Percentiles rank a stretch among this genome's conserved stretches.
Conservation (phyloP, 2,113 vertebrate genomes). For the Perccottus glenii region DNA sequence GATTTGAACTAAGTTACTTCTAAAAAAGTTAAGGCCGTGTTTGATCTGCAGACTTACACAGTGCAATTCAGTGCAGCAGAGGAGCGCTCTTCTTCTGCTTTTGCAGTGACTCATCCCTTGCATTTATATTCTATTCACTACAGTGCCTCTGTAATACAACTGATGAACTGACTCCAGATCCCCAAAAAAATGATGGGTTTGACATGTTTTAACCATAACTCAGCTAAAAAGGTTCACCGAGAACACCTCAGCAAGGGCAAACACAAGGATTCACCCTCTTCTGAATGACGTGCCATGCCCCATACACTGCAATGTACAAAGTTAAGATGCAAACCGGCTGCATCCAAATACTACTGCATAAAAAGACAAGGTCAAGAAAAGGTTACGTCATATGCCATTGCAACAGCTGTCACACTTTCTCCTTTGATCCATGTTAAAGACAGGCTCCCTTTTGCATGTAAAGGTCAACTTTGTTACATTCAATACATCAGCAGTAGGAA, state of each 20-base stretch:
- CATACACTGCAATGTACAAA: neutral
- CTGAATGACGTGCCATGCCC: neutral
- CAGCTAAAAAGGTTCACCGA: neutral
- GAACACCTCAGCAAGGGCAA: neutral
- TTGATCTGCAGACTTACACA: slow-evolving; percentile 23
- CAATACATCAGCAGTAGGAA: neutral
- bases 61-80: slow-evolving; percentile 17
- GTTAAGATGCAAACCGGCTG: neutral
- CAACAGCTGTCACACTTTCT: slow-evolving; percentile 25
- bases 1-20: slow-evolving; percentile 8
- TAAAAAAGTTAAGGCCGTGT: slow-evolving; percentile 6
- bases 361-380: slow-evolving; percentile 50
- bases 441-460: slow-evolving; percentile 20
- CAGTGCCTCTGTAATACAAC: slow-evolving; percentile 23
- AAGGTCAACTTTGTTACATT: slow-evolving; percentile 47
- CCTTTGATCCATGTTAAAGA: slow-evolving; percentile 37
- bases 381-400: slow-evolving; percentile 45
- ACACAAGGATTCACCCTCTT: neutral
- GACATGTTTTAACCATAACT: slow-evolving; percentile 6
- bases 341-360: slow-evolving; percentile 19
- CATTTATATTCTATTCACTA: slow-evolving; percentile 43
- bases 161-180: slow-evolving; percentile 21
- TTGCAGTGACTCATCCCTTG: slow-evolving; percentile 38
- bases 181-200: slow-evolving; percentile 8
- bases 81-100: neutral